Evolutionary conservation across 1,140 invertebrate species (phyloP), one percentile per base, ranked within the genome.

Genomic region (Drosophila arawakana): DNA sequence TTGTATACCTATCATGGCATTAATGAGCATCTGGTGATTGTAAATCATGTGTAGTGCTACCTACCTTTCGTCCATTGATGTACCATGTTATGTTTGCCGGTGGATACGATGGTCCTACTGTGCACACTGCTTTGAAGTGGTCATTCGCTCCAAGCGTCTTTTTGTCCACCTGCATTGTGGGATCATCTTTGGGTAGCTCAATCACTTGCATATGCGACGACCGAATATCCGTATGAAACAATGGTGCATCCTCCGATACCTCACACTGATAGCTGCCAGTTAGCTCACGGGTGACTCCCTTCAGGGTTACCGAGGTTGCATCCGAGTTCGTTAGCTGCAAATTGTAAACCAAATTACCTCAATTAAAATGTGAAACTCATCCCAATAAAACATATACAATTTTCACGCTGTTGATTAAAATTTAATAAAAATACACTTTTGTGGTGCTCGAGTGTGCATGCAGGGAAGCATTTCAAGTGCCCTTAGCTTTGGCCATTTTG

Each of bases 181-280:
- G 78, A 67, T 92, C 80, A 66, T 92, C 83, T 47, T 93, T 79
- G 65, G 92, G 91, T 69, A 92, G 58, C 74, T 92, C 93, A 69
- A 94, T 94, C 54, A 96, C 95, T 49, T 95, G 94, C 93, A 96
- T 94, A 79, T 94, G 93, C n/a, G 94, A 94, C 10, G 94, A 91
- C 62, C 95, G 94, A 52, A 95, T 95, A 58, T 95, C 95, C 0
- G 95, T 95, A 81, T 96, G 95, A 77, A 96, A 96, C 15, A 95
- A 92, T 0, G 95, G 95, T 0, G 95, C 95, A 88, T 96, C 95
- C 21, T 95, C 95, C 0, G 95, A 96, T 7, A 96, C 95, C 91
- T 96, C 95, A 72, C 95, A 96, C 86, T 95, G 95, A 92, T 95
- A 96, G 74, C 94, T 94, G 10, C 95, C 95, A 2, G 94, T 94